These are phyloP conservation scores for Odontocerum albicorne DNA, from an alignment of 2,888 invertebrate genomes.

Conservation along the genomic window DNA sequence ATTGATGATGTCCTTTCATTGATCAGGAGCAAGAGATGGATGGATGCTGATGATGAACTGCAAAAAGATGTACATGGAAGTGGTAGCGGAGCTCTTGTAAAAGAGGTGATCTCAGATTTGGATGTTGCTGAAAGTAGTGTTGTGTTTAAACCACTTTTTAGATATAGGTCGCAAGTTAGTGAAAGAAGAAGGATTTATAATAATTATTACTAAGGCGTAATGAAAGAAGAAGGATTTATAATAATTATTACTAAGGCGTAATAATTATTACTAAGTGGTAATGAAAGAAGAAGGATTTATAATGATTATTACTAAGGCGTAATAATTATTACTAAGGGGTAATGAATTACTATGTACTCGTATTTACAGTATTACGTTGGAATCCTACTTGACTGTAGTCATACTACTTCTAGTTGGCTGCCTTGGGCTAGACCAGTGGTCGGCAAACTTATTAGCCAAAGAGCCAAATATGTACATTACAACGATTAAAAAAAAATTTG, in stretches of 20 bases:
- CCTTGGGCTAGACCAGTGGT: too few relatives aligned
- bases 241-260: constrained; percentile 5
- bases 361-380: too few relatives aligned
- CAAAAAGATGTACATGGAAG: background rate
- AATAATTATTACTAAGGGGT: constrained; percentile 5
- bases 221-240: constrained; percentile 22
- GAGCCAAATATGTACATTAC: too few relatives aligned
- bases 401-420: too few relatives aligned
- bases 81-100: background rate
- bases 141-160: constrained; percentile 31
- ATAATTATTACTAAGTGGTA: too few relatives aligned
- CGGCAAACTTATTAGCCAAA: too few relatives aligned
- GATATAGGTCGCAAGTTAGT: constrained; percentile 31
- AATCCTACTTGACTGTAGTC: too few relatives aligned
- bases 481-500: too few relatives aligned
- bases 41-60: background rate
- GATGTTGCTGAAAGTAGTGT: constrained; percentile 33
- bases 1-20: constrained; percentile 3
- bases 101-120: constrained; percentile 21
- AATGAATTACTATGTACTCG: too few relatives aligned
- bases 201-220: constrained; percentile 12
- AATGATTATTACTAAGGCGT: background rate
- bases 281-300: constrained; percentile 24
- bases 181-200: constrained; percentile 22
- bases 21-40: constrained; percentile 8